Base-by-base conservation (phyloP, 2,113 vertebrate species). In the Machaerirhynchus nigripectus region DNA sequence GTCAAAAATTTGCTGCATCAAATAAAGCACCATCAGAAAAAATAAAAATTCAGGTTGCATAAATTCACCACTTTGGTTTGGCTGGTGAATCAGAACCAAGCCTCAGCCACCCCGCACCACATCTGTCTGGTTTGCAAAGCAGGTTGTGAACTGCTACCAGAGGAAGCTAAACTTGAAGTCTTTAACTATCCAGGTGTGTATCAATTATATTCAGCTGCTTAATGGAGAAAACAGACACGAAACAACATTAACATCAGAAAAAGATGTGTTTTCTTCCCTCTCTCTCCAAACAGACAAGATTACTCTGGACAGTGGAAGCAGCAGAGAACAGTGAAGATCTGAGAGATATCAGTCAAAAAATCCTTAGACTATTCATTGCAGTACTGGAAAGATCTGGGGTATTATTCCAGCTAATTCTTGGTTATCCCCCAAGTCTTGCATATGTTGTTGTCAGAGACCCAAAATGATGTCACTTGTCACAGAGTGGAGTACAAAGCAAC, bases 71-170 rank as follows among this genome's bases (percentile, higher is more conserved):
- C 63, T 92, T 67, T 84, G 8, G 13, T 82, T 84, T 59, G 26
- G n/a, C 5, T 10, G 44, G 7, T 42, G 13, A 44, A 46, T 40
- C 39, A 73, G 15, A 53, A 30, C 8, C 15, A 46, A 73, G 22
- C 0, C 26, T 15, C 24, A 63, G 18, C 9, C 9, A 55, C 8
- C 8, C 2, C 13, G 49, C 8, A 31, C 17, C 22, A 31, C 1
- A 2, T 59, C 4, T 47, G 9, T 15, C 39, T 88, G n/a, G 35
- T 56, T 64, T 39, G 30, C 49, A 92, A 80, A 89, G n/a, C 10
- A 35, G 19, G 8, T 6, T 76, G 7, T 16, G 33, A 40, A 33
- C 5, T 31, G 10, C 19, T 50, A 28, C 11, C 9, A 75, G 16
- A 76, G 6, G 15, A 63, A 81, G 42, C 6, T 3, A 22, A 87